Evolutionary conservation across 2,888 invertebrate species (phyloP).

Genomic region (Drosophila hawaiiensis): DNA sequence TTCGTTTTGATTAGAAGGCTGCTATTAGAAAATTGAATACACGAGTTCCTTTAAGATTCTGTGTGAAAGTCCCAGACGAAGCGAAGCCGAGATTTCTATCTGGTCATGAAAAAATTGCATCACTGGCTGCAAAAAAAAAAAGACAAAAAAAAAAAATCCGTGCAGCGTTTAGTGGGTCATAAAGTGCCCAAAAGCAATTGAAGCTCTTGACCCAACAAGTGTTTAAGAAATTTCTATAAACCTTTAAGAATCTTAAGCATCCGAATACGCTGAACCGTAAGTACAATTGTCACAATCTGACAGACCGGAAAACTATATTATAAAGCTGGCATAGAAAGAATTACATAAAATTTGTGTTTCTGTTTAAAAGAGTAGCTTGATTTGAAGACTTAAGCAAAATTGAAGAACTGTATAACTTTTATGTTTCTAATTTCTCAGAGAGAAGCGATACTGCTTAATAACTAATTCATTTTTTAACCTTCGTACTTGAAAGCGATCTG

Average conservation of each 20-base stretch:
- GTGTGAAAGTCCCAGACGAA: conserved; percentile 48
- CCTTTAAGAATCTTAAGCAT: not conserved
- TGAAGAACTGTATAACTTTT: not conserved
- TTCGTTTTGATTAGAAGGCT: conserved; percentile 75
- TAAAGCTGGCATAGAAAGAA: not conserved
- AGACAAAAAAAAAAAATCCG: conserved; percentile 31
- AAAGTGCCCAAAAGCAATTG: conserved; percentile 10
- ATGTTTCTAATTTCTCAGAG: not conserved
- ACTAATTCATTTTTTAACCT: not conserved
- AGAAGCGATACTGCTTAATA: not conserved
- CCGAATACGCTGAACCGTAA: not conserved
- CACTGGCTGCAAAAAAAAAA: conserved; percentile 3
- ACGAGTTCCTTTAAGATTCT: conserved; percentile 37
- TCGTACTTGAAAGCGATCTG: not conserved
- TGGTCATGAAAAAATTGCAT: conserved; percentile 50
- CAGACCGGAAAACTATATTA: not conserved
- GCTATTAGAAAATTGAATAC: conserved; percentile 79
- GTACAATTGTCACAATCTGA: not conserved
- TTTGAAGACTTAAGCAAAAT: not conserved
- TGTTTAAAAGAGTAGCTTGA: not conserved
- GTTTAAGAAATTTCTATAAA: not conserved
- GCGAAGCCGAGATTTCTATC: conserved; percentile 55
- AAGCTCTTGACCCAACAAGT: conserved; percentile 24
- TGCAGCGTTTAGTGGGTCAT: conserved; percentile 56
- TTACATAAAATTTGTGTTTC: not conserved